Evolutionary conservation across 23 tunicate genomes (phyloP), one percentile per base, ranked within the genome.

Genomic region (Phallusia fumigata): DNA sequence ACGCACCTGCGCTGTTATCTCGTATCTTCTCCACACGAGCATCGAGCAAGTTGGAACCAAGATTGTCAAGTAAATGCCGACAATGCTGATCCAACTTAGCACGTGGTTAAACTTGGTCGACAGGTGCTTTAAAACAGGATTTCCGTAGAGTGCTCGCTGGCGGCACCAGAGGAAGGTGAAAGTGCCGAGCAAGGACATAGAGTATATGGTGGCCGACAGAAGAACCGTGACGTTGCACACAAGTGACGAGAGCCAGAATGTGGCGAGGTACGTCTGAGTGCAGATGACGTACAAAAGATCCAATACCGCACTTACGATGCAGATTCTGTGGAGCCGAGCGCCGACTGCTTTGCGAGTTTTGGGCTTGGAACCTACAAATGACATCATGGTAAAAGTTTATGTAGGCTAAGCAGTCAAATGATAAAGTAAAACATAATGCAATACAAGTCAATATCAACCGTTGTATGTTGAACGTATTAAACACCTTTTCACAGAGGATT

Each of bases 31-130:
- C 77, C 77, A 74, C 22, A 74, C 36, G 19, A 32, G 19, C 40
- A 32, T 32, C 35, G 40, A 32, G 30, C 10, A 6, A 13, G 69
- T 58, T 58, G 69, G 69, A 5, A 58, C 69, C 36, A 74, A 10
- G 40, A 33, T 32, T 21, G 77, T 74, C 13, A 15, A 3, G 35
- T 32, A 74, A 74, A 74, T 74, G 6, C 35, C 77, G 5, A 74
- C 35, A 32, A 74, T 32, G 77, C 77, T 74, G 3, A 74, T 32
- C 77, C 77, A 74, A 16, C 77, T 74, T 19, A 74, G 10, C 22
- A 74, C 36, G 35, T 74, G 36, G 13, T 32, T 30, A 12, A 32
- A 74, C 30, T 74, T 74, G 35, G 36, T 74, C 40, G 77, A 32
- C 36, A 74, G 36, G 16, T 74, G 77, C n/a, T 33, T 74, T 19